Evolutionary conservation across 2,888 invertebrate species (phyloP), one percentile per base, ranked within the genome.

Genomic region (Argyresthia goedartella): DNA sequence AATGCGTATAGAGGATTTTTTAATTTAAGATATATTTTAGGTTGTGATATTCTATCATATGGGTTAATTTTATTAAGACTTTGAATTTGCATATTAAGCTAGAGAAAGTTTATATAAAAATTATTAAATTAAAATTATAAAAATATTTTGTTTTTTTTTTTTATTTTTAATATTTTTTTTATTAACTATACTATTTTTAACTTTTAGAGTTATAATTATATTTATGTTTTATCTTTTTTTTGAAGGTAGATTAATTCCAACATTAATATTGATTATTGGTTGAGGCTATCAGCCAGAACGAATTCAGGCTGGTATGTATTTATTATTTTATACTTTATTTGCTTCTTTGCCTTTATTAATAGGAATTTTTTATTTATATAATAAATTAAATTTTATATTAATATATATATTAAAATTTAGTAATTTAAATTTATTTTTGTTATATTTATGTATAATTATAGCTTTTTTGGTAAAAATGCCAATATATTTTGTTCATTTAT

Each of bases 401-500:
- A 85, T 88, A 71, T 86, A 77, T 85, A 76, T 87, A 77, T 71
- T 78, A 71, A 74, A 76, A 59, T 79, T 76, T 80, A 72, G 60
- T 69, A 71, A 63, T 68, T 57, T 69, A 64, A 63, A 73, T 77
- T 72, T 73, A 58, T 79, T 76, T 67, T 66, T 88, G 64, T 73
- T 89, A 67, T 89, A 87, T 88, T 73, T 89, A 64, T 81, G 71
- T 63, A 75, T 89, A 67, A 76, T 89, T 69, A 63, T 89, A 58
- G 89, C 90, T 60, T 92, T 92, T 90, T 88, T 92, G 76, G 88
- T 92, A 2, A 92, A 92, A 76, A 87, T 92, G 65, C 92, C 92
- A 3, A 89, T 92, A 69, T 92, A 89, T 89, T 84, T 90, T 67
- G 71, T 90, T 76, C 92, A 93, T 88, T 80, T 91, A 66, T 93